Evolutionary conservation across 1,140 invertebrate species (phyloP).

Genomic region (Popillia japonica): DNA sequence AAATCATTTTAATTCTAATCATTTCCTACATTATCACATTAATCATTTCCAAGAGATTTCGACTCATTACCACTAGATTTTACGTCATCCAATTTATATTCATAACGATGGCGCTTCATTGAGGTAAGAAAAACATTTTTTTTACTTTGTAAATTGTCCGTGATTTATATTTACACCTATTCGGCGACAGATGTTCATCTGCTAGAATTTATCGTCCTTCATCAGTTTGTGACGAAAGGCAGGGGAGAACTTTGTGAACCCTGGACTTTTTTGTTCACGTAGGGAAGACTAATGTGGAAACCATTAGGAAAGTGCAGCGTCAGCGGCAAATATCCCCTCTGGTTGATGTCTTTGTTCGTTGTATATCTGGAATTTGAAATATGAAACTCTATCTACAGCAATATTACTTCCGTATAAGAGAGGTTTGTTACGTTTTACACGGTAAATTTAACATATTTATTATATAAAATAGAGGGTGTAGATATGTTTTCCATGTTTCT

Average conservation of each 20-base stretch:
- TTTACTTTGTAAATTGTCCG: constrained; percentile 5
- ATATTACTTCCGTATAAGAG: not conserved
- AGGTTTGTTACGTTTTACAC: too few species aligned
- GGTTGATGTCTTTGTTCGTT: not conserved
- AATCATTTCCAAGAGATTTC: too few species aligned
- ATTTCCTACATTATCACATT: too few species aligned
- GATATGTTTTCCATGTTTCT: too few species aligned
- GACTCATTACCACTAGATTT: too few species aligned
- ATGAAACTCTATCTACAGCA: not conserved
- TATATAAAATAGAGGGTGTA: too few species aligned
- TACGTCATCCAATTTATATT: too few species aligned
- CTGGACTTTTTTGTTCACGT: not conserved
- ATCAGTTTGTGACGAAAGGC: not conserved
- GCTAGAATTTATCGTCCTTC: constrained; percentile 10
- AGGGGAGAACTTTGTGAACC: not conserved
- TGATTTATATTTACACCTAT: constrained; percentile 30
- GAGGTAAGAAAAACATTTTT: constrained; percentile 4
- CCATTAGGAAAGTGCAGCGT: constrained; percentile 18
- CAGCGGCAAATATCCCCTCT: constrained; percentile 22
- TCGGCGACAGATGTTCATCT: constrained; percentile 14
- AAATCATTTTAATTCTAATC: too few species aligned
- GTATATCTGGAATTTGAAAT: not conserved
- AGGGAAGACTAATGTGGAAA: constrained; percentile 26
- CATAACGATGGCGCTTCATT: constrained; percentile 2
- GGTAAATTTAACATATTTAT: too few species aligned